A percentile compares a stretch with the other conserved stretches of the same genome.
phyloP scores from a whole-genome alignment of 2,113 vertebrate genomes.

The Colinus virginianus region DNA sequence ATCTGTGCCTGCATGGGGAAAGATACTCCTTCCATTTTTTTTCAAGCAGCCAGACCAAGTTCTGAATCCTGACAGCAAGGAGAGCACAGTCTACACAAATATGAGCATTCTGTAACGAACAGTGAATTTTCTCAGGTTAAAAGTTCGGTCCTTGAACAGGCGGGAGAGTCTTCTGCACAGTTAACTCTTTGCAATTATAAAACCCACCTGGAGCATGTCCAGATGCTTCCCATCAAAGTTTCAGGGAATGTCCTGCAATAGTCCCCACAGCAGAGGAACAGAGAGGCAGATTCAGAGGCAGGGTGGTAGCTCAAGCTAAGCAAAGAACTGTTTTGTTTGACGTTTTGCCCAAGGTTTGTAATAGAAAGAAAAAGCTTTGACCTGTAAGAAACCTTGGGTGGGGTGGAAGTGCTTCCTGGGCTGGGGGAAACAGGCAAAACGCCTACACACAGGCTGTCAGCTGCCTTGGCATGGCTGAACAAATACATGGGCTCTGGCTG shows the following conservation, averaged over 20 bases:
- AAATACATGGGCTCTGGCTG: neutral
- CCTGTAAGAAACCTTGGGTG: conserved; percentile 57
- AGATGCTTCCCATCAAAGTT: neutral
- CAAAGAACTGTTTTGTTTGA: conserved; percentile 61
- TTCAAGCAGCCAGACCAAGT: neutral
- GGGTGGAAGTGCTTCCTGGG: conserved; percentile 58
- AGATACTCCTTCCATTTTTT: neutral
- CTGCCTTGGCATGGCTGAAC: neutral
- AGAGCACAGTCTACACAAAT: neutral
- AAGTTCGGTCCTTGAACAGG: neutral
- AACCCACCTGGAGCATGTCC: accelerated
- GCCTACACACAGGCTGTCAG: neutral
- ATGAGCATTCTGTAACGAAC: neutral
- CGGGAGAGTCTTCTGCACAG: neutral
- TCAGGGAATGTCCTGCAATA: neutral
- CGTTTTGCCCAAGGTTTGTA: conserved; percentile 44
- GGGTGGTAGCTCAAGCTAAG: conserved; percentile 44
- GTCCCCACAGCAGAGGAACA: neutral
- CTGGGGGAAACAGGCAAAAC: neutral
- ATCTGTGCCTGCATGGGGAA: accelerated
- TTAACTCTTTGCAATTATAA: neutral
- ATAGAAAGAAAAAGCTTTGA: conserved; percentile 51
- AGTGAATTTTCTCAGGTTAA: neutral
- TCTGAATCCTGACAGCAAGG: neutral
- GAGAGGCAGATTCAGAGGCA: conserved; percentile 4